Evolutionary conservation across 2,113 vertebrate genomes (phyloP), one percentile per base, ranked within the genome.

Genomic region (Sylvietta virens): DNA sequence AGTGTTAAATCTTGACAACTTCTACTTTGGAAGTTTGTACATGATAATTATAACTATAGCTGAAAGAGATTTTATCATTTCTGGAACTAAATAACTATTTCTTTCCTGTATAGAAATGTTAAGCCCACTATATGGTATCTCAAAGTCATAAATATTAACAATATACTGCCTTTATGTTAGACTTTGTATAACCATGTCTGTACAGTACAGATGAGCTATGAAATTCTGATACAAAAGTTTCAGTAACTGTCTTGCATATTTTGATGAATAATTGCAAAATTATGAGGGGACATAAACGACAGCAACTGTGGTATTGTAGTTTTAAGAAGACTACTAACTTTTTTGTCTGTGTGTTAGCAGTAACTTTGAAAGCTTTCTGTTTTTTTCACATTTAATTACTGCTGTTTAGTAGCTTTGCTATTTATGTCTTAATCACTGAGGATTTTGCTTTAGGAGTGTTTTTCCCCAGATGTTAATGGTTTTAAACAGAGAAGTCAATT

Each of bases 1-100:
- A 96, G 95, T 97, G 94, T 97, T 98, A 97, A 97, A 96, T 97
- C 96, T 96, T 97, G 95, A 98, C 97, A 97, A 97, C 67, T 97
- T 97, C 88, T 96, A 66, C 97, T 97, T 97, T 97, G 78, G 64
- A 98, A 96, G 95, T 97, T 97, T 89, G 13, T 97, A 92, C 90
- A 35, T 97, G 92, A 86, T 98, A 98, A 97, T 98, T 97, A 79
- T 96, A 97, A 97, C 94, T 98, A 60, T 92, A 97, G 91, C 91
- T 97, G 91, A 97, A 98, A 97, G 94, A 98, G 89, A 96, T 96
- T 78, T 97, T 98, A 94, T 90, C 95, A 96, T 90, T 86, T 97
- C 95, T 97, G 86, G 60, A 93, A 92, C 90, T 92, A 97, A 97
- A 94, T 95, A 97, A 94, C 81, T 96, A 12, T 79, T 95, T 95